Percentiles rank a stretch among this genome's conserved stretches.
phyloP scores from a whole-genome alignment of 2,888 invertebrate species.

The Poecilobothrus nobilitatus region DNA sequence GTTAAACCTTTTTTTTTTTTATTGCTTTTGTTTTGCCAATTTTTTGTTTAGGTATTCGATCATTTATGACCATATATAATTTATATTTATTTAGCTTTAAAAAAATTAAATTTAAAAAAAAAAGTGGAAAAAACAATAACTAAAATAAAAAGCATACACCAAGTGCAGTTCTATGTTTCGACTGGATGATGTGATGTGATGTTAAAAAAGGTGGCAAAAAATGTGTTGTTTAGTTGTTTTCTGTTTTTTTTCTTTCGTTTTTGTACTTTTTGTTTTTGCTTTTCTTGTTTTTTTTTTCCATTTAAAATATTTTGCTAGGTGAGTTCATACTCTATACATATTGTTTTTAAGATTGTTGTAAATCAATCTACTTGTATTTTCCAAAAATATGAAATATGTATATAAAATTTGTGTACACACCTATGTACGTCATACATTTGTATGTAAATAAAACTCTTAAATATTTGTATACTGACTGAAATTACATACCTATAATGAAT shows the following conservation, averaged over 20 bases:
- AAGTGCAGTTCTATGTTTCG: neutral
- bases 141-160: no score
- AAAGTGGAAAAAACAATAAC: neutral
- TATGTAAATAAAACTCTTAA: neutral
- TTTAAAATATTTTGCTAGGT: neutral
- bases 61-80: neutral
- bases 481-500: no score
- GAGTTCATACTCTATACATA: slow-evolving; percentile 2
- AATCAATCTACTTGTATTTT: no score
- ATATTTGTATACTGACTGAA: no score
- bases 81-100: neutral
- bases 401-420: neutral
- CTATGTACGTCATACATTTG: neutral
- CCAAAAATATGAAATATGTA: neutral
- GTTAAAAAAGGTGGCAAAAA: neutral
- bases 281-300: neutral
- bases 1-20: neutral
- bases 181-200: neutral
- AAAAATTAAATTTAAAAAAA: neutral
- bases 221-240: no score
- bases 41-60: neutral
- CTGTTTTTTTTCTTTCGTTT: neutral
- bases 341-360: no score
- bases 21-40: no score
- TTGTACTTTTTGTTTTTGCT: no score